A percentile compares a stretch with the other conserved stretches of the same genome.
phyloP scores from a whole-genome alignment of 2,113 vertebrate species.

The Nycticryphes semicollaris region DNA sequence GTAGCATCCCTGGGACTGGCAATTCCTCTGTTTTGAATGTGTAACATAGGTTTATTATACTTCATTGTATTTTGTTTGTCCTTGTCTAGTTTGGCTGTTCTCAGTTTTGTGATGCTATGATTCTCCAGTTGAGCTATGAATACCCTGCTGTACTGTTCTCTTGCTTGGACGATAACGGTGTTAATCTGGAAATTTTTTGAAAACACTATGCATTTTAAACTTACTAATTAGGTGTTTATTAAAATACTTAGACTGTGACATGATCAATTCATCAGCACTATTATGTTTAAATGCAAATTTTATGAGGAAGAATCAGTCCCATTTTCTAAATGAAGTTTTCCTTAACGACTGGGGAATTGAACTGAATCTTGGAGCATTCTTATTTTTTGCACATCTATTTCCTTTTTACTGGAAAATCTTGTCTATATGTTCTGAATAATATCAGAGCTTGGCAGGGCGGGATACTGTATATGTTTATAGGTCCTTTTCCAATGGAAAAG shows the following conservation, averaged over 20 bases:
- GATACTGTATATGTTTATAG: neutral
- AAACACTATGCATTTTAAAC: neutral
- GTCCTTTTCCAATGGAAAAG: neutral
- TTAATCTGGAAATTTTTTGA: neutral
- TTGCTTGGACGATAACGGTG: neutral
- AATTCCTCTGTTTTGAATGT: neutral
- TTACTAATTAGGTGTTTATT: neutral
- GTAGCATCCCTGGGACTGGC: neutral
- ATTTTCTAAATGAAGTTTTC: neutral
- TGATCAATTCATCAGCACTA: neutral
- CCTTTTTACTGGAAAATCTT: neutral
- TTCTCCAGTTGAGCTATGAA: neutral
- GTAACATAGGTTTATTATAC: neutral
- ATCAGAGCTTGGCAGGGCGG: neutral
- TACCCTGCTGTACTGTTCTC: neutral
- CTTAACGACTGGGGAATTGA: neutral
- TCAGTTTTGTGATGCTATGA: neutral
- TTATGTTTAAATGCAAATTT: neutral
- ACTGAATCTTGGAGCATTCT: neutral
- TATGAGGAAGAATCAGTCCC: neutral
- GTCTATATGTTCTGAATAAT: neutral
- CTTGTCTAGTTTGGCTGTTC: neutral
- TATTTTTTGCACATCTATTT: neutral
- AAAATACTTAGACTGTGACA: neutral
- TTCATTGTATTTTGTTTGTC: neutral